Percentiles rank a stretch among this genome's conserved stretches.
phyloP scores from a whole-genome alignment of 2,888 invertebrate genomes.

The Drosophila affinis region DNA sequence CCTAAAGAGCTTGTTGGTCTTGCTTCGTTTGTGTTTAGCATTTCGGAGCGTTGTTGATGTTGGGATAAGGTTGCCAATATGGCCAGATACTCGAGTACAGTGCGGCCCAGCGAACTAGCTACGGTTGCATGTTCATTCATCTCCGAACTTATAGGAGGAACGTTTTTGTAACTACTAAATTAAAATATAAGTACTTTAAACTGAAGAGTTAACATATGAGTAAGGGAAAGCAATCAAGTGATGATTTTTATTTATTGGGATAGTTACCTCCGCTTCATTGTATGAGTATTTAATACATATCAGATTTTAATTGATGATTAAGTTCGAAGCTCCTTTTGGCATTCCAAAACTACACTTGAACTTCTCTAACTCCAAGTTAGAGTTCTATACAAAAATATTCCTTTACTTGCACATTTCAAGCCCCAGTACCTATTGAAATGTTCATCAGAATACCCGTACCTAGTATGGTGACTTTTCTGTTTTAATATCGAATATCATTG shows the following conservation, averaged over 20 bases:
- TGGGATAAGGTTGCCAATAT: slow-evolving; percentile 25
- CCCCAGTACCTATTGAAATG: neutral
- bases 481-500: neutral
- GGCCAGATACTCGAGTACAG: slow-evolving; percentile 37
- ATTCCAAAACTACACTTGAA: too few species aligned
- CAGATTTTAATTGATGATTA: too few species aligned
- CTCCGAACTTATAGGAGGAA: neutral
- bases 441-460: neutral
- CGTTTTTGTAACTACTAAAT: neutral
- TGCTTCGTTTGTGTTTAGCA: slow-evolving; percentile 15
- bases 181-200: neutral
- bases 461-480: neutral
- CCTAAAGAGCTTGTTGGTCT: slow-evolving; percentile 36
- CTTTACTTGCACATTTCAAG: neutral
- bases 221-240: neutral
- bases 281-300: too few species aligned
- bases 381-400: too few species aligned
- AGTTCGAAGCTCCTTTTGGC: too few species aligned
- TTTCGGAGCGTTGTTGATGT: slow-evolving; percentile 11
- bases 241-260: neutral
- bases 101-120: slow-evolving; percentile 29
- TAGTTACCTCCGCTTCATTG: neutral
- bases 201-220: neutral
- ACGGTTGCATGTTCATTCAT: neutral
- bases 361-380: too few species aligned